A percentile compares a stretch with the other conserved stretches of the same genome.
Evolutionary conservation across 2,888 invertebrate genomes (phyloP).

Genomic region (Scrobipalpa atriplicella): DNA sequence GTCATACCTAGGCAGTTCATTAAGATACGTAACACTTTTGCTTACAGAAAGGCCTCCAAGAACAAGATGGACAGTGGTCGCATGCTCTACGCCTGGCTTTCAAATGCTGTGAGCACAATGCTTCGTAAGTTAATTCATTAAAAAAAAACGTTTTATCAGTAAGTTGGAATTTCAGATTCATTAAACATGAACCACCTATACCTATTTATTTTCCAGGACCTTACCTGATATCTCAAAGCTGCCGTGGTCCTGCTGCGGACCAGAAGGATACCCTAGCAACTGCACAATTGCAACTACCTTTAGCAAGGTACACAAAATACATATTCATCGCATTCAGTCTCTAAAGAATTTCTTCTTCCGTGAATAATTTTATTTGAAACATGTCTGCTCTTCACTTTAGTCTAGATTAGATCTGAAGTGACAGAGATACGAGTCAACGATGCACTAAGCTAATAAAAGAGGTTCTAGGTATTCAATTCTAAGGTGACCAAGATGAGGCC

Average conservation of each 20-base stretch:
- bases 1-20: too few species aligned
- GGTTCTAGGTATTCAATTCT: too few species aligned
- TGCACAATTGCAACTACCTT: constrained; percentile 48
- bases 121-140: constrained; percentile 48
- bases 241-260: constrained; percentile 70
- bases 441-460: too few species aligned
- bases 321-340: too few species aligned
- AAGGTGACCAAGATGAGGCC: too few species aligned
- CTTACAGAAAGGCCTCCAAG: constrained; percentile 57
- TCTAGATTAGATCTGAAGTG: too few species aligned
- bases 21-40: background rate
- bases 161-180: too few species aligned
- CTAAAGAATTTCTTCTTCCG: too few species aligned
- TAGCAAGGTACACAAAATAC: constrained; percentile 45
- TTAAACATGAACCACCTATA: background rate
- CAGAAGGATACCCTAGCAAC: constrained; percentile 50
- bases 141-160: too few species aligned
- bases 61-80: constrained; percentile 53
- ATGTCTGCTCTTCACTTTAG: too few species aligned
- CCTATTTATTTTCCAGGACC: constrained; percentile 2
- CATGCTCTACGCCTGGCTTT: constrained; percentile 53
- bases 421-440: too few species aligned
- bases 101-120: constrained; percentile 55
- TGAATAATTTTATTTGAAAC: too few species aligned
- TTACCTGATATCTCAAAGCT: constrained; percentile 36